Evolutionary conservation across 2,797 vertebrate species (phyloP), one percentile per base, ranked within the genome.

Genomic region (Hyperoplus lanceolatus): DNA sequence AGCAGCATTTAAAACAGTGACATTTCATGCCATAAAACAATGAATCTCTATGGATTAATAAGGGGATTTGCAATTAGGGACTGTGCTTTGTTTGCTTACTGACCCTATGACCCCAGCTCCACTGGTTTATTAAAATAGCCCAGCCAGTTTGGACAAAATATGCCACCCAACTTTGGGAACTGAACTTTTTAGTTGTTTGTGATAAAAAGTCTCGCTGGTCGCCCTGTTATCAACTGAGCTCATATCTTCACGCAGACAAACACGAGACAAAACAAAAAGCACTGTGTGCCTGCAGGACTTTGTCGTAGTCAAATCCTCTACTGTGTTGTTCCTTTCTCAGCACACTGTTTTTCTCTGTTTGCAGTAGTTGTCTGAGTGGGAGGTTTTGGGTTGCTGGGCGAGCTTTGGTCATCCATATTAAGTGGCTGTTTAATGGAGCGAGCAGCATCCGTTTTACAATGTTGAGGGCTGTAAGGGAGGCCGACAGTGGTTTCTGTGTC

Each of bases 351-450:
- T 87, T 74, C 15, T 79, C 67, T 79, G 59, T 86, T 87, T 88
- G 81, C 82, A 79, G 79, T 80, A 84, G 74, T 86, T 77, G 72
- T 87, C 85, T 86, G 87, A 85, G 89, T 90, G 87, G 92, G 91
- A 91, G 90, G 89, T 91, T 91, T 89, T 82, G 38, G 87, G 87
- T 83, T 86, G 87, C 85, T 70, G 88, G 83, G 82, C 45, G 81
- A 90, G 85, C 84, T 75, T 87, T 82, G 84, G 89, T 90, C 92
- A 92, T 93, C 87, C 93, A 94, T 94, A 91, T 92, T 90, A 91
- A 94, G 79, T 87, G 86, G 77, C 81, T 89, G 81, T 87, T 89
- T 90, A 89, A 92, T 92, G 90, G 86, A 91, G 88, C 87, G 80
- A 77, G 85, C 73, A 81, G 77, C 87, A 89, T 90, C 89, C 85